Evolutionary conservation across 1,140 invertebrate species (phyloP).

Genomic region (Apis dorsata): DNA sequence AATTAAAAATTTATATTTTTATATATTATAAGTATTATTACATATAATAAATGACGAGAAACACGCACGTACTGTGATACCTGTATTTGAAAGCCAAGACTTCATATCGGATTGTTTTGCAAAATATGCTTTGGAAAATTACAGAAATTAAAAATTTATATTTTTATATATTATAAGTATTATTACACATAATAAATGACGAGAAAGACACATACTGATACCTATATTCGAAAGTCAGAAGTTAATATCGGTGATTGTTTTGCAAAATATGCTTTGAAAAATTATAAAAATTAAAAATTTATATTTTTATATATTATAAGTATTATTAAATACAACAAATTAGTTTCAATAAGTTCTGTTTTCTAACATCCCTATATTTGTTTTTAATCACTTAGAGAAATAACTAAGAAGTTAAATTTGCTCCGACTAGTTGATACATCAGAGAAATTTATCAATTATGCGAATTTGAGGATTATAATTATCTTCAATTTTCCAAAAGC

Average conservation of each 20-base stretch:
- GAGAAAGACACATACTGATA: too few species aligned
- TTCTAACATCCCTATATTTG: neutral
- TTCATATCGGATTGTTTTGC: too few species aligned
- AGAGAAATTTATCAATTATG: neutral
- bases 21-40: neutral
- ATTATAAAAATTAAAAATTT: slow-evolving; percentile 4
- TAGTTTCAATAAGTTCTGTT: neutral
- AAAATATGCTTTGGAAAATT: neutral
- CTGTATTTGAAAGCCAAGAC: too few species aligned
- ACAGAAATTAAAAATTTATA: neutral
- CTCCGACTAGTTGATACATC: neutral
- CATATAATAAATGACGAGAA: too few species aligned
- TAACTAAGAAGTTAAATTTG: neutral
- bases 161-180: neutral
- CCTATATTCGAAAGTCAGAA: too few species aligned
- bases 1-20: neutral
- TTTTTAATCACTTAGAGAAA: neutral
- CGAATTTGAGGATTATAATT: too few species aligned
- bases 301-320: neutral
- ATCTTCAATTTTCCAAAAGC: too few species aligned
- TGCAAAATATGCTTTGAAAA: neutral
- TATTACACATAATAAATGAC: too few species aligned
- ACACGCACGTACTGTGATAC: too few species aligned
- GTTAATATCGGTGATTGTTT: too few species aligned
- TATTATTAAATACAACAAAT: neutral